Evolutionary conservation across 2,797 vertebrate species (phyloP), one percentile per base, ranked within the genome.

Genomic region (Eleutherodactylus coqui): DNA sequence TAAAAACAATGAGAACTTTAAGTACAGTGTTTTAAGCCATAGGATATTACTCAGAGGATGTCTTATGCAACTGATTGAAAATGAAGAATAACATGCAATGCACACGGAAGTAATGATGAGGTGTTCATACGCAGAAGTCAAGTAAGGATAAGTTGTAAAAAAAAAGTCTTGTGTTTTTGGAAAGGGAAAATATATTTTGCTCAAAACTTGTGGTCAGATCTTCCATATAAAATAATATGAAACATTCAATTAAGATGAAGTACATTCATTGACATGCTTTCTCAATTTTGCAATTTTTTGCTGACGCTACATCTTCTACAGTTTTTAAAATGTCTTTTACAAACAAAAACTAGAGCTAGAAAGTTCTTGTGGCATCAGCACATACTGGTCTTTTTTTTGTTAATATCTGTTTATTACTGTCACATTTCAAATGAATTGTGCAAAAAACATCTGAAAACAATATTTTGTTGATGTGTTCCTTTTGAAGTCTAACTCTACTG

Each of bases 11-110:
- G 41, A 53, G 43, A 64, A 38, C 19, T 77, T 19, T 55, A 58
- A 49, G 24, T 76, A 82, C 64, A 79, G 29, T 51, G 47, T n/a
- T 67, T 67, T 62, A 60, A 79, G 75, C 49, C 81, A 83, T 82
- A 83, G 85, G 85, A 83, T 83, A 87, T 87, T 87, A 87, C 38
- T 83, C 85, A 86, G 43, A 86, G 85, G 69, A 75, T 75, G 79
- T 76, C 78, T 86, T 75, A 83, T 64, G 38, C 72, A 79, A 36
- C 49, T 43, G 38, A 83, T 83, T 79, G 62, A 83, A 72, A 78
- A 36, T 47, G 21, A 87, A 87, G 58, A 78, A 83, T 78, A 83
- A 43, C 75, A 49, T 62, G 41, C 2, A 60, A n/a, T 73, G 29
- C 38, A 82, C 62, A 77, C 47, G 47, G 79, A 86, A 86, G 79